phyloP scores from a whole-genome alignment of 2,888 invertebrate species.

The Thysanoteuthis rhombus region DNA sequence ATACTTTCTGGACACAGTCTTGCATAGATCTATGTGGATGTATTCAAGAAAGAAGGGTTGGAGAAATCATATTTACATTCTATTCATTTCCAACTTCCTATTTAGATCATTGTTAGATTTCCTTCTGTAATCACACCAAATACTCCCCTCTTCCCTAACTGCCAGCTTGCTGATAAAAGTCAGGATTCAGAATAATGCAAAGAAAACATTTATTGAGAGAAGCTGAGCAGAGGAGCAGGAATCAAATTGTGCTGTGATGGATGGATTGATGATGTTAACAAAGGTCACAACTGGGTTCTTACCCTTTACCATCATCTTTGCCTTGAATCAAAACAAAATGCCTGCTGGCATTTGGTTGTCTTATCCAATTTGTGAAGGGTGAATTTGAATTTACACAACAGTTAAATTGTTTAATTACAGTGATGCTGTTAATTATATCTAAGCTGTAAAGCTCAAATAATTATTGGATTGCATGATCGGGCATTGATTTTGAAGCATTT shows the following conservation, averaged over 20 bases:
- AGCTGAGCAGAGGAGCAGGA: neutral
- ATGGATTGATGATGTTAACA: neutral
- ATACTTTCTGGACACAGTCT: too few relatives aligned
- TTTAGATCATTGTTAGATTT: too few relatives aligned
- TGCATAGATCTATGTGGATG: too few relatives aligned
- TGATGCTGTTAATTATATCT: neutral
- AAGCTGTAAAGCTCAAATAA: neutral
- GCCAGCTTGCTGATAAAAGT: too few relatives aligned
- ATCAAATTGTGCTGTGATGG: neutral
- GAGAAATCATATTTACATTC: too few relatives aligned
- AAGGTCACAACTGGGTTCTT: neutral
- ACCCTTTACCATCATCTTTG: neutral
- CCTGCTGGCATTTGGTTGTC: neutral
- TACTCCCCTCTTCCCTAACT: too few relatives aligned
- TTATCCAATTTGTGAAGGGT: neutral
- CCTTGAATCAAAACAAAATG: neutral
- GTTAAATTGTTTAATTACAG: neutral
- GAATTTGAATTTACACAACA: neutral
- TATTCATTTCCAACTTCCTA: too few relatives aligned
- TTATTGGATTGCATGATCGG: neutral
- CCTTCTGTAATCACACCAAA: too few relatives aligned
- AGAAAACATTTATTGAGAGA: too few relatives aligned
- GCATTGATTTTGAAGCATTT: neutral
- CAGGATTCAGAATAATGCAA: too few relatives aligned
- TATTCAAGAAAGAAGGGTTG: too few relatives aligned